phyloP scores from a whole-genome alignment of 2,888 invertebrate genomes.

The Hemistola chrysoprasaria region DNA sequence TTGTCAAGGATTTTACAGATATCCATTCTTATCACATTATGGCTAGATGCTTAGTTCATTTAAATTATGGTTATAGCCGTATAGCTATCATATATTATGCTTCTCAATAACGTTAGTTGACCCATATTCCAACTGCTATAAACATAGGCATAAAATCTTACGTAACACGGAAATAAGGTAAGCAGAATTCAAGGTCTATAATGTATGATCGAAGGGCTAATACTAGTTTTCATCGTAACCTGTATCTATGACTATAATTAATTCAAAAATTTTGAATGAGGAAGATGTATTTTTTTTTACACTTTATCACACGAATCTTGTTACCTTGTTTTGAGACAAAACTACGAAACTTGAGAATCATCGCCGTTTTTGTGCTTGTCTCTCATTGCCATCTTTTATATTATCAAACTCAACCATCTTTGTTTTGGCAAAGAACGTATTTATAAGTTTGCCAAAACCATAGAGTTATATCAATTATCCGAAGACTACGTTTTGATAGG shows the following conservation, averaged over 20 bases:
- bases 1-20: no score
- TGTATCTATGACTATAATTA: constrained; percentile 17
- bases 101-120: constrained; percentile 8
- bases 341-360: neutral
- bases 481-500: no score
- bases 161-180: constrained; percentile 26
- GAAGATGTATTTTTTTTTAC: constrained; percentile 24
- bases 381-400: constrained; percentile 7
- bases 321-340: constrained; percentile 23
- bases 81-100: no score
- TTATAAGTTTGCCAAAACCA: neutral
- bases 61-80: neutral
- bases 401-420: neutral
- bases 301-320: constrained; percentile 20
- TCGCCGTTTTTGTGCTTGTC: constrained; percentile 2
- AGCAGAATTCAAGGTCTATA: constrained; percentile 34
- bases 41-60: no score
- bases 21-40: no score
- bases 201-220: constrained; percentile 39
- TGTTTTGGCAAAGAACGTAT: neutral
- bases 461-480: no score
- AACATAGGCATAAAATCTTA: constrained; percentile 9
- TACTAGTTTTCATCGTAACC: constrained; percentile 29
- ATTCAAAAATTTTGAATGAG: constrained; percentile 27
- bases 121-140: constrained; percentile 6